Base-by-base conservation (phyloP, 2,888 invertebrate species). In the Stenichneumon culpator region DNA sequence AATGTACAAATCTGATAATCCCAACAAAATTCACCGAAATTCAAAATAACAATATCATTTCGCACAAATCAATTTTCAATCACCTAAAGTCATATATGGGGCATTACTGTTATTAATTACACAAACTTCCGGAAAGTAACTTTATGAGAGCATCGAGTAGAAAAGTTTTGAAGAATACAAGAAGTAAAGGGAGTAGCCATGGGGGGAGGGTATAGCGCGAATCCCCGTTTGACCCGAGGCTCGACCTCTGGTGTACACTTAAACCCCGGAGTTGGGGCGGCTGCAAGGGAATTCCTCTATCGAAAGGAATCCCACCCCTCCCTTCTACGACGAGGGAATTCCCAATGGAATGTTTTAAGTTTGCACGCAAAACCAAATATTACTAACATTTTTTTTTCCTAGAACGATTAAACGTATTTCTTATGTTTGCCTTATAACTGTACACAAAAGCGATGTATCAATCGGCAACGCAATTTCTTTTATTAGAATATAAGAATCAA, bases 151-250 rank as follows among this genome's bases (percentile, higher is more conserved):
- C 2, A 16, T n/a, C 50, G 57, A 50, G 52, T 57, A 50, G 81
- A 78, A 73, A 84, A 84, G 74, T 82, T 80, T 54, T 44, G 67
- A 73, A 79, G 70, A 74, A 74, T 70, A 74, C 65, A 82, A 84
- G 82, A 80, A 75, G 78, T 69, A 79, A 82, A 63, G 60, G 60
- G 60, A 63, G 60, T 63, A n/a, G 28, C 60, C 60, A 14, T n/a
- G 9, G 9, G 54, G 2, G 60, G 19, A 16, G 81, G 78, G 69
- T 72, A 73, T 19, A 74, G 16, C 22, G 60, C 50, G 65, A 75
- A 75, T 75, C 65, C 65, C 65, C 84, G 80, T 84, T 84, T 84
- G 63, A 84, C 84, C 72, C 77, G 50, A 68, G 73, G 52, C 84
- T 65, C 80, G 80, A 84, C 77, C 80, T 84, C 73, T 78, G 57